Conservation (phyloP, 2,797 vertebrate species). For the Muraenolepis orangiensis region DNA sequence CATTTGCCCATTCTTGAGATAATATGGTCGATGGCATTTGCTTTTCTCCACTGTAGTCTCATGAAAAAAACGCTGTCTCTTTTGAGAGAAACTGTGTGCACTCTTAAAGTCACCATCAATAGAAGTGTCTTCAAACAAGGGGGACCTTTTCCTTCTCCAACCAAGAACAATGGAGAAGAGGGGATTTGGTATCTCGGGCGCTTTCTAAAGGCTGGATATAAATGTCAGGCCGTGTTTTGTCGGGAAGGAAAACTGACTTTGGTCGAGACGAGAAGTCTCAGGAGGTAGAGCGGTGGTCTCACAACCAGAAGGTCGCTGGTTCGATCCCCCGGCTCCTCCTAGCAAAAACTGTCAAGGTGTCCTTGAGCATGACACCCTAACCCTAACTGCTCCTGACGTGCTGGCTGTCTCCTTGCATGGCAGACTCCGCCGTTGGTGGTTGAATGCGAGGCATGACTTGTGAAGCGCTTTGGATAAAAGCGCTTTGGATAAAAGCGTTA, state of each 20-base stretch:
- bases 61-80: slow-evolving; percentile 22
- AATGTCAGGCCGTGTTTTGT: slow-evolving; percentile 59
- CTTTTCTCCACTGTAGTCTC: slow-evolving; percentile 46
- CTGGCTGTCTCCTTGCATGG: too few relatives aligned
- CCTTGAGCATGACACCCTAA: too few relatives aligned
- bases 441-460: too few relatives aligned
- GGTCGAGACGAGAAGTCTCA: slow-evolving; percentile 49
- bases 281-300: too few relatives aligned
- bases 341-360: too few relatives aligned
- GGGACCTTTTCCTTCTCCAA: slow-evolving; percentile 37
- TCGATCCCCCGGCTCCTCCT: too few relatives aligned
- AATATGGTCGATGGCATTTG: slow-evolving; percentile 48
- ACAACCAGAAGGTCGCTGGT: too few relatives aligned
- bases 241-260: slow-evolving; percentile 41
- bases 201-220: slow-evolving; percentile 46
- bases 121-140: slow-evolving; percentile 29
- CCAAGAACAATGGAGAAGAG: slow-evolving; percentile 51
- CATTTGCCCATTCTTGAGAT: slow-evolving; percentile 34
- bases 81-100: slow-evolving; percentile 29
- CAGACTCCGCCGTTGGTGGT: too few relatives aligned
- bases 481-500: too few relatives aligned
- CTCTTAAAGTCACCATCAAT: slow-evolving; percentile 49
- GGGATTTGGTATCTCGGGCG: slow-evolving; percentile 29
- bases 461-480: too few relatives aligned
- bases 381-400: too few relatives aligned